These are phyloP conservation scores for Hippocampus abdominalis DNA, from an alignment of 2,113 vertebrate species.

Conservation along the genomic window DNA sequence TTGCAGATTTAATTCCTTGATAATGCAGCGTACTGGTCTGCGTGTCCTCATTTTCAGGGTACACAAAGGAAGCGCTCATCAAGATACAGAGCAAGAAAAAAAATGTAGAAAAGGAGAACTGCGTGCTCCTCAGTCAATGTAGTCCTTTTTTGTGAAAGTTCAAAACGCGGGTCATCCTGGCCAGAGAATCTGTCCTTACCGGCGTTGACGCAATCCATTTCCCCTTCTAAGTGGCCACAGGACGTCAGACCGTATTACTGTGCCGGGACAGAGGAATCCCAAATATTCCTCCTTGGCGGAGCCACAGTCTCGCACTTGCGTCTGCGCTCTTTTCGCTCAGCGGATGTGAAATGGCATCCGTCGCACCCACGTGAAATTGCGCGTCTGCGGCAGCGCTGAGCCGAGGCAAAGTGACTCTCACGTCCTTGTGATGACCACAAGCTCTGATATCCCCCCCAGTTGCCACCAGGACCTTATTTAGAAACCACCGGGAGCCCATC, in stretches of 20 bases:
- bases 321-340: constrained; percentile 22
- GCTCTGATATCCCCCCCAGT: constrained; percentile 21
- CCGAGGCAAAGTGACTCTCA: constrained; percentile 24
- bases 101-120: background rate
- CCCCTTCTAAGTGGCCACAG: constrained; percentile 26
- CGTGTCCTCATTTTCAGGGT: background rate
- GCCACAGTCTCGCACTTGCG: constrained; percentile 12
- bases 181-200: constrained; percentile 32
- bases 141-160: background rate
- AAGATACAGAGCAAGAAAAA: background rate
- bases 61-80: background rate
- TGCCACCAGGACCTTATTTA: constrained; percentile 30
- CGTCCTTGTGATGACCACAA: background rate
- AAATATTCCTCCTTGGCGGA: constrained; percentile 13
- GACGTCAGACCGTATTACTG: constrained; percentile 30
- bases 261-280: constrained; percentile 23
- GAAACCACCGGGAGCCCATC: constrained; percentile 13
- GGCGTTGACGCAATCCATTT: constrained; percentile 20
- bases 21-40: background rate
- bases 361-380: constrained; percentile 17
- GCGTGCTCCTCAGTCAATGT: background rate
- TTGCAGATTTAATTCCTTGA: background rate
- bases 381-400: constrained; percentile 18
- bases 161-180: constrained; percentile 57
- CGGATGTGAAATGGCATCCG: constrained; percentile 23